Evolutionary conservation across 2,888 invertebrate genomes (phyloP), one percentile per base, ranked within the genome.

Genomic region (Drosophila fulvimacula): DNA sequence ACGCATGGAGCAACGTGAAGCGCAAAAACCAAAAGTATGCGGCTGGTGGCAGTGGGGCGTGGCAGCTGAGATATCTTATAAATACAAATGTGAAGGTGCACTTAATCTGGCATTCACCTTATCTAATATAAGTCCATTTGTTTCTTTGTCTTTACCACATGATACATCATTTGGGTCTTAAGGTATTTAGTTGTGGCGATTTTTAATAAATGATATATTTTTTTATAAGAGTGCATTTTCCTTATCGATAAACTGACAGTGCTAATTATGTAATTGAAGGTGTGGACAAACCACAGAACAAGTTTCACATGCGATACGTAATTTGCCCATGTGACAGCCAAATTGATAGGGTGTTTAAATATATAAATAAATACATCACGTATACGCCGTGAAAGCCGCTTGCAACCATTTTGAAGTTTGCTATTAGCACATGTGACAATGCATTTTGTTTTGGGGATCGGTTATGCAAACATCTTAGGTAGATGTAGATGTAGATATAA

Each of bases 81-180:
- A 49, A 66, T 83, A 53, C 30, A 5, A 39, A 66, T 80, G 65
- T 66, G 51, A 46, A 56, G 58, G 60, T 62, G 49, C 21, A 61
- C 48, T 49, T 73, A 64, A 62, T 59, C 64, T 56, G 24, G 5
- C 42, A 21, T 38, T 56, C 42, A 21, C 41, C 61, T 69, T 74
- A 74, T 76, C 77, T 55, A 56, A 42, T 32, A 19, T 13, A 57
- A 36, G 46, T 57, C 57, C 57, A 7, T 44, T 42, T 36, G 51
- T 62, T 38, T n/a, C 17, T 38, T 36, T 15, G 19, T 3, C 49
- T 52, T 34, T 73, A 79, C 73, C 85, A 85, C 69, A 65, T 69
- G 69, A 82, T 85, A 85, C 76, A 82, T 82, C 80, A 79, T 44
- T 46, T 49, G 0, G 57, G 74, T 51, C 78, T 78, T 71, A 53